These are phyloP conservation scores for Brachystomella parvula DNA, from an alignment of 1,140 invertebrate species.

Conservation along the genomic window DNA sequence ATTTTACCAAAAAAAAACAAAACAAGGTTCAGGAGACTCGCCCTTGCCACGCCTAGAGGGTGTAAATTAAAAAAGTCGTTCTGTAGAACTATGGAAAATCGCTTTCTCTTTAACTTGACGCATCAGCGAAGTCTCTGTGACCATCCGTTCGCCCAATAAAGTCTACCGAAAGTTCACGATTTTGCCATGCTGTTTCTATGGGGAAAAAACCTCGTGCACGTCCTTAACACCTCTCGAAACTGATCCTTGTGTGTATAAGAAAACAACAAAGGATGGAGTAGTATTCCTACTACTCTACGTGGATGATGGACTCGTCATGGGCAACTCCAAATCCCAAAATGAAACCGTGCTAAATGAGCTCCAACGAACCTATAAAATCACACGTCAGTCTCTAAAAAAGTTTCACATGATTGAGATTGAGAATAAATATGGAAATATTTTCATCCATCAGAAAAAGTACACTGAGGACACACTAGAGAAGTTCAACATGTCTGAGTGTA, in stretches of 20 bases:
- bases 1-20: too few species aligned
- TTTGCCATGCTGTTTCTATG: too few species aligned
- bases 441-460: slow-evolving; percentile 34
- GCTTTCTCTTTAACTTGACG: too few species aligned
- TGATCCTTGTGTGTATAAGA: slow-evolving; percentile 43
- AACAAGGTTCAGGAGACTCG: too few species aligned
- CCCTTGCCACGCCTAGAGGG: too few species aligned
- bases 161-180: too few species aligned
- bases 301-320: slow-evolving; percentile 23
- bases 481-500: slow-evolving; percentile 19
- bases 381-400: background rate
- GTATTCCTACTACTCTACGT: slow-evolving; percentile 40
- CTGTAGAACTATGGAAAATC: too few species aligned
- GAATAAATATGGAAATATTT: slow-evolving; percentile 1
- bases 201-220: too few species aligned
- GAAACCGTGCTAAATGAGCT: slow-evolving; percentile 15
- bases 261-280: slow-evolving; percentile 40
- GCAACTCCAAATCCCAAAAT: slow-evolving; percentile 36
- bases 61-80: too few species aligned
- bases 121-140: too few species aligned
- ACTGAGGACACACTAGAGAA: slow-evolving; percentile 36
- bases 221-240: slow-evolving; percentile 44
- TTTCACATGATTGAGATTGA: slow-evolving; percentile 19
- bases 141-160: too few species aligned
- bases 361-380: background rate